Evolutionary conservation across 2,113 vertebrate genomes (phyloP).

Genomic region (Quiscalus mexicanus): DNA sequence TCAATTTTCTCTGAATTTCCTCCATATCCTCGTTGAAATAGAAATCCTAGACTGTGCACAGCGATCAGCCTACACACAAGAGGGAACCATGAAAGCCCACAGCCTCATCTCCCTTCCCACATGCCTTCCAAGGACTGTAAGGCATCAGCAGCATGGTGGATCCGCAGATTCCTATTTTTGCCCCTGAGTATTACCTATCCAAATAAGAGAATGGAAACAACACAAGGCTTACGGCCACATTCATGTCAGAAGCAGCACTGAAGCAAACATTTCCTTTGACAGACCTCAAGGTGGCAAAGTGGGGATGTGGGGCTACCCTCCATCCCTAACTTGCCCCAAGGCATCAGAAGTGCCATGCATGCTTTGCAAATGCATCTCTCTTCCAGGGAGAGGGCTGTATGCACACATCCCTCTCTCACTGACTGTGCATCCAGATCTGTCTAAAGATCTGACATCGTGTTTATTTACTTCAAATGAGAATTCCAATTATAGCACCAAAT

Average conservation of each 20-base stretch:
- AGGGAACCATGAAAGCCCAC: background rate
- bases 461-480: constrained; percentile 47
- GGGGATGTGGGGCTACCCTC: background rate
- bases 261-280: background rate
- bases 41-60: background rate
- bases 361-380: background rate
- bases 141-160: background rate
- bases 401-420: background rate
- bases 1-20: background rate
- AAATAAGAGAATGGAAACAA: background rate
- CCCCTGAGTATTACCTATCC: background rate
- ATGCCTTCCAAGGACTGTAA: background rate
- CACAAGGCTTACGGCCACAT: background rate
- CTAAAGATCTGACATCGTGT: constrained; percentile 7
- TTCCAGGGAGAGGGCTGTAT: background rate
- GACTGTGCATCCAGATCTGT: background rate
- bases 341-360: background rate
- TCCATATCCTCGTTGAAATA: background rate
- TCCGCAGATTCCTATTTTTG: background rate
- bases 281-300: background rate
- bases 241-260: background rate
- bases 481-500: constrained; percentile 58
- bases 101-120: background rate
- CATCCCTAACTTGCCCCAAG: background rate
- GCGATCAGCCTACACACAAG: background rate